Evolutionary conservation across 2,797 vertebrate genomes (phyloP).

Genomic region (Perodicticus potto): DNA sequence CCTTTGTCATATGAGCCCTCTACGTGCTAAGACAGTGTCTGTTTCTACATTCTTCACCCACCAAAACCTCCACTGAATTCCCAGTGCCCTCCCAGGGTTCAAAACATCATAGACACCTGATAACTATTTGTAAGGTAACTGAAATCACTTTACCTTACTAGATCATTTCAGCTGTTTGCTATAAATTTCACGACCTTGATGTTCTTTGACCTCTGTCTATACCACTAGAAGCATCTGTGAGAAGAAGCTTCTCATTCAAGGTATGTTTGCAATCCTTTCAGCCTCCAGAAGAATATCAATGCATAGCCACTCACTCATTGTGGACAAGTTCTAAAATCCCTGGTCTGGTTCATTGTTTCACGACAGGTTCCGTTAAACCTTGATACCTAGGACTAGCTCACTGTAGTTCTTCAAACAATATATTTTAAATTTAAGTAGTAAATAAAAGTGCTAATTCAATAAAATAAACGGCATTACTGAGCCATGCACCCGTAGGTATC

Average conservation of each 20-base stretch:
- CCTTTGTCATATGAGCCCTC: neutral
- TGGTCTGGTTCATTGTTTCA: neutral
- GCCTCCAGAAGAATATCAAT: neutral
- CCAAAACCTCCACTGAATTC: neutral
- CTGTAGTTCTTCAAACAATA: neutral
- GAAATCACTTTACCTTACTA: neutral
- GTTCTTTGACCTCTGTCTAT: neutral
- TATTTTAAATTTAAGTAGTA: neutral
- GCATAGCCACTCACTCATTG: neutral
- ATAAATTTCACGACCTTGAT: neutral
- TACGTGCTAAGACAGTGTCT: neutral
- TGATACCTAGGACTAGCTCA: neutral
- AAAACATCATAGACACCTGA: neutral
- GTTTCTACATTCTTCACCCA: neutral
- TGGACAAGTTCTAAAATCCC: neutral
- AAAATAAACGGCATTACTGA: neutral
- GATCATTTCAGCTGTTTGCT: neutral
- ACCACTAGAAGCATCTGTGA: neutral
- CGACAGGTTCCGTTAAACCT: neutral
- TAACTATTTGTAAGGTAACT: neutral
- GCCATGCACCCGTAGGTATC: neutral
- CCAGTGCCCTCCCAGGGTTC: neutral
- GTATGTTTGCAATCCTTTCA: neutral
- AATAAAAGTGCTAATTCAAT: neutral
- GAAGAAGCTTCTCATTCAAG: neutral